phyloP scores from a whole-genome alignment of 2,113 vertebrate species.

The human (Homo sapiens) region DNA sequence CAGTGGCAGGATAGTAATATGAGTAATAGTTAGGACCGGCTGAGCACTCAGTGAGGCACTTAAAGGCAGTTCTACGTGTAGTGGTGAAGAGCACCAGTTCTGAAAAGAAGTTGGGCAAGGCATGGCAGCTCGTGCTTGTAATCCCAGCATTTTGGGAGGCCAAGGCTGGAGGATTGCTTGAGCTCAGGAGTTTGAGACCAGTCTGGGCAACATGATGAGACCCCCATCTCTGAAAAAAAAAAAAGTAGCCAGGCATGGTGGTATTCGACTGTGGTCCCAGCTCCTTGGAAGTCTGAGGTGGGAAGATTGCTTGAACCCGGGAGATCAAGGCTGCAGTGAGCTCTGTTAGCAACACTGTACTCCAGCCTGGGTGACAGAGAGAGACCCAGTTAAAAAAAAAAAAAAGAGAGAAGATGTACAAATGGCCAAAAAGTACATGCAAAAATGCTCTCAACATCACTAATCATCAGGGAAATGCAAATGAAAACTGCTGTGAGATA shows the following conservation, averaged over 20 bases:
- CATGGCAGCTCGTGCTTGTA: neutral
- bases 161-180: neutral
- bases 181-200: neutral
- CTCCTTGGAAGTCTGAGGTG: neutral
- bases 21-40: neutral
- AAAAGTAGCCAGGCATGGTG: neutral
- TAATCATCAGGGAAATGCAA: neutral
- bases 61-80: neutral
- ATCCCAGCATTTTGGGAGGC: neutral
- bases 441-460: neutral
- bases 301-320: neutral
- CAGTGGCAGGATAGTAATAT: neutral
- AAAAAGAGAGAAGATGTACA: too few species aligned
- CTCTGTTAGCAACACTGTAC: neutral
- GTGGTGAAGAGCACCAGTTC: neutral
- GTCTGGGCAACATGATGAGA: too few species aligned
- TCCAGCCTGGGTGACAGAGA: neutral
- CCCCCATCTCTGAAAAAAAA: neutral
- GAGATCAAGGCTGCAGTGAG: too few species aligned
- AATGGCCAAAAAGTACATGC: neutral
- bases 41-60: too few species aligned
- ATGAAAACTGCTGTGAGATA: neutral
- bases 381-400: neutral
- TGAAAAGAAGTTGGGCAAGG: neutral
- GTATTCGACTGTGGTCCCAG: neutral